phyloP scores from a whole-genome alignment of 1,140 invertebrate species.

The Coelopa frigida region DNA sequence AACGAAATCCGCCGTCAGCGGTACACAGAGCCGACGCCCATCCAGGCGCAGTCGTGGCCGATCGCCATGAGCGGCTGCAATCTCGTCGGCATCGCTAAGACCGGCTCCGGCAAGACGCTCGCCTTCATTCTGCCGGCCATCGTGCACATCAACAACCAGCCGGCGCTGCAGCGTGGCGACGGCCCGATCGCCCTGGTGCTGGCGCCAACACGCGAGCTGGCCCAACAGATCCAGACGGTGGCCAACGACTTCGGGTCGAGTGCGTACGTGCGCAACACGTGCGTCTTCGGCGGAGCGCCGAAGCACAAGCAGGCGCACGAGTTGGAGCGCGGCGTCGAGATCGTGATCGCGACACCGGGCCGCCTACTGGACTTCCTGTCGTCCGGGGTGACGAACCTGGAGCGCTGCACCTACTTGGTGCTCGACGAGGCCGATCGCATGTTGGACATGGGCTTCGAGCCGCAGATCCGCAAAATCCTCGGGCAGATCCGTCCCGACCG shows the following conservation, averaged over 20 bases:
- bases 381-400: slow-evolving; percentile 75
- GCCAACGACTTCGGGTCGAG: slow-evolving; percentile 77
- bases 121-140: slow-evolving; percentile 74
- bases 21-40: slow-evolving; percentile 74
- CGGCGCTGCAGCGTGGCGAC: slow-evolving; percentile 67
- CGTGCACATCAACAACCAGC: slow-evolving; percentile 86
- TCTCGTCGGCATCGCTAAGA: slow-evolving; percentile 88
- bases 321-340: slow-evolving; percentile 77
- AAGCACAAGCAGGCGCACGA: slow-evolving; percentile 78
- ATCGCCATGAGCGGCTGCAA: slow-evolving; percentile 84
- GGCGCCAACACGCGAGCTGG: slow-evolving; percentile 88
- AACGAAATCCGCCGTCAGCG: slow-evolving; percentile 54
- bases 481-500: slow-evolving; percentile 89
- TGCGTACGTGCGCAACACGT: slow-evolving; percentile 78
- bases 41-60: slow-evolving; percentile 84
- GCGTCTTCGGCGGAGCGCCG: slow-evolving; percentile 91
- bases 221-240: slow-evolving; percentile 90
- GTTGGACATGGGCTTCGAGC: slow-evolving; percentile 99
- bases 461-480: slow-evolving; percentile 94
- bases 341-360: slow-evolving; percentile 91
- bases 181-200: slow-evolving; percentile 84
- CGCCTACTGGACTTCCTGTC: slow-evolving; percentile 92
- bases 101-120: slow-evolving; percentile 81
- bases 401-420: slow-evolving; percentile 86
- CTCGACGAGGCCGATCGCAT: slow-evolving; percentile 97